Percentiles rank a stretch among this genome's conserved stretches.
Evolutionary conservation across 1,140 invertebrate species (phyloP).

Genomic region (Ostrea edulis): DNA sequence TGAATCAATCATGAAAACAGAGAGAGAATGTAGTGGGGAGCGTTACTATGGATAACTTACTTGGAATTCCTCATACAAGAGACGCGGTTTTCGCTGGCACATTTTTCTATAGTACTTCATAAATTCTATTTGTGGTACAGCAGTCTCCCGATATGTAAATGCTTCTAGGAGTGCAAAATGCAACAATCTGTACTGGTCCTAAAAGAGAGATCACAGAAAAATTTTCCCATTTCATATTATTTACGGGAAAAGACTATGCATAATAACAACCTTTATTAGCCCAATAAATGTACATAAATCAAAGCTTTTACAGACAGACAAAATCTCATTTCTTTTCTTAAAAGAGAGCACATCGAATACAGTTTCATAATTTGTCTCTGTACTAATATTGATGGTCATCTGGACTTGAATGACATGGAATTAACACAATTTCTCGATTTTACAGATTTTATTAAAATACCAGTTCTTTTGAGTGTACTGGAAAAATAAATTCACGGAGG

Average conservation of each 20-base stretch:
- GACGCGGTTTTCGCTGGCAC: constrained; percentile 91
- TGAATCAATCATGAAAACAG: not conserved
- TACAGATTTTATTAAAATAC: too few species aligned
- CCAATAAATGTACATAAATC: too few species aligned
- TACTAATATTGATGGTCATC: too few species aligned
- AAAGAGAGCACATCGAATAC: too few species aligned
- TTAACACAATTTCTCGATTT: too few species aligned
- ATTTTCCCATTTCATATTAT: not conserved
- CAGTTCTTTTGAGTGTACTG: too few species aligned
- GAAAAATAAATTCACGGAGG: too few species aligned
- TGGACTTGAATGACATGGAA: too few species aligned
- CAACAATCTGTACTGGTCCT: constrained; percentile 98
- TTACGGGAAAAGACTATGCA: not conserved
- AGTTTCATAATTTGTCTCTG: too few species aligned
- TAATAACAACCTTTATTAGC: too few species aligned
- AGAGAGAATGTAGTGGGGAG: not conserved
- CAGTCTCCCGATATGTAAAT: constrained; percentile 94
- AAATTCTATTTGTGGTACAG: constrained; percentile 83
- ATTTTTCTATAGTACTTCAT: constrained; percentile 44
- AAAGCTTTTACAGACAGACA: too few species aligned
- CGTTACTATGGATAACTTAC: constrained; percentile 36
- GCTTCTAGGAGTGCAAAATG: constrained; percentile 94
- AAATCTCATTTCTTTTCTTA: too few species aligned
- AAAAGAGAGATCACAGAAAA: constrained; percentile 23
- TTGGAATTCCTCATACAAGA: constrained; percentile 78